phyloP scores from a whole-genome alignment of 1,140 invertebrate genomes.

The Spodoptera frugiperda region DNA sequence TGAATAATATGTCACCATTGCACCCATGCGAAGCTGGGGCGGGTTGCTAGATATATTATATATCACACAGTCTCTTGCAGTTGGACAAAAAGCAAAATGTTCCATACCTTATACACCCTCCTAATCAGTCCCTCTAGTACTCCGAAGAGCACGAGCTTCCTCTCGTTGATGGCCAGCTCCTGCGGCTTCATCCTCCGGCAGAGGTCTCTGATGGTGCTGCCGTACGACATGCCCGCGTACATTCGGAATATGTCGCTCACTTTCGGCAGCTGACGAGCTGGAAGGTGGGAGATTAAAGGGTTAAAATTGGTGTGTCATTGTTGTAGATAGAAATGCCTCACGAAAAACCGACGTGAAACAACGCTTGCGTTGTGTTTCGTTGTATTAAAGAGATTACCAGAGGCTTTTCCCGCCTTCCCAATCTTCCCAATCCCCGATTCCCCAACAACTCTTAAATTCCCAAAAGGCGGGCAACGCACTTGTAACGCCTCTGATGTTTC shows the following conservation, averaged over 20 bases:
- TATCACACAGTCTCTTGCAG: background rate
- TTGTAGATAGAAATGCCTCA: too few relatives aligned
- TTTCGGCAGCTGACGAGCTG: constrained; percentile 87
- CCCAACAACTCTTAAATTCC: too few relatives aligned
- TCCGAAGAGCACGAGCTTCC: constrained; percentile 95
- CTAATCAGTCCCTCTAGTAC: constrained; percentile 93
- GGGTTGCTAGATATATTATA: too few relatives aligned
- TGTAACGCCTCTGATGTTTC: too few relatives aligned
- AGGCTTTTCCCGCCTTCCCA: too few relatives aligned
- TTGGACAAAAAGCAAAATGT: background rate
- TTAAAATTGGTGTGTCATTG: background rate
- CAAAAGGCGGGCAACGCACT: too few relatives aligned
- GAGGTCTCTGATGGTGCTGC: constrained; percentile 93
- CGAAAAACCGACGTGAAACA: too few relatives aligned
- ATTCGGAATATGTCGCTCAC: constrained; percentile 92
- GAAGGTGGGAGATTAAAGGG: background rate
- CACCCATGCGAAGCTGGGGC: too few relatives aligned
- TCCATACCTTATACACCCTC: constrained; percentile 90
- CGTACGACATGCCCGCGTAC: constrained; percentile 93
- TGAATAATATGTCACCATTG: too few relatives aligned
- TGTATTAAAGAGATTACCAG: too few relatives aligned
- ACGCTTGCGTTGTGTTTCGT: too few relatives aligned
- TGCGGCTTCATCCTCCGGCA: constrained; percentile 93
- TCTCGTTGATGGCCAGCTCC: constrained; percentile 91
- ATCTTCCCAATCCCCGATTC: too few relatives aligned